A percentile compares a stretch with the other conserved stretches of the same genome.
phyloP scores from a whole-genome alignment of 2,888 invertebrate genomes.

The Lithophane leautieri region DNA sequence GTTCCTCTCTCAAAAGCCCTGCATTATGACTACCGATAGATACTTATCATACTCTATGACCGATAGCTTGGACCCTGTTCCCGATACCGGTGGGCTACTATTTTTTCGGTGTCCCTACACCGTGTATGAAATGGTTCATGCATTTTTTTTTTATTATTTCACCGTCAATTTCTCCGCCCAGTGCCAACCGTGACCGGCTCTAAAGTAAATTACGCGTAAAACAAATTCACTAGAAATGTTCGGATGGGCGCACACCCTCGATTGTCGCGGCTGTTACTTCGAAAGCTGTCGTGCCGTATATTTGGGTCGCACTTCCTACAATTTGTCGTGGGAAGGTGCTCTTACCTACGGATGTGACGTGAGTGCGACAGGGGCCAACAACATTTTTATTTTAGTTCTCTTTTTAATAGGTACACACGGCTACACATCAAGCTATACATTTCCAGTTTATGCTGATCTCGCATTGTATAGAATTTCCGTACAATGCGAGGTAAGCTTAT shows the following conservation, averaged over 20 bases:
- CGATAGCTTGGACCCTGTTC: too few species aligned
- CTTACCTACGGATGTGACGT: slow-evolving; percentile 57
- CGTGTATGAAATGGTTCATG: not conserved
- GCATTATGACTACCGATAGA: too few species aligned
- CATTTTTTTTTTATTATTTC: not conserved
- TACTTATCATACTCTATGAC: too few species aligned
- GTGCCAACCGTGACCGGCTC: slow-evolving; percentile 18
- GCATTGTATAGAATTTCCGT: too few species aligned
- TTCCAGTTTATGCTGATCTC: too few species aligned
- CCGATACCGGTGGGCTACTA: not conserved
- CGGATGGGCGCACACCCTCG: slow-evolving; percentile 67
- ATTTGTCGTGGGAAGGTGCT: slow-evolving; percentile 79
- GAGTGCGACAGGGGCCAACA: slow-evolving; percentile 39
- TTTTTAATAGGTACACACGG: too few species aligned
- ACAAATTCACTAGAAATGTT: slow-evolving; percentile 55
- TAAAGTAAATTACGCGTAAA: slow-evolving; percentile 42
- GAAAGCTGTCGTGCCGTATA: slow-evolving; percentile 55
- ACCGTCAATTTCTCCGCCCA: slow-evolving; percentile 9
- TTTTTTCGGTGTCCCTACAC: not conserved
- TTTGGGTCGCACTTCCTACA: slow-evolving; percentile 78
- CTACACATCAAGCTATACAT: too few species aligned
- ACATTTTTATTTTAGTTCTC: slow-evolving; percentile 21
- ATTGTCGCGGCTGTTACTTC: slow-evolving; percentile 35
- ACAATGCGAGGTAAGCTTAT: too few species aligned
- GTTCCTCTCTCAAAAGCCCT: too few species aligned